phyloP scores from a whole-genome alignment of 2,113 vertebrate species.

The Cariama cristata region DNA sequence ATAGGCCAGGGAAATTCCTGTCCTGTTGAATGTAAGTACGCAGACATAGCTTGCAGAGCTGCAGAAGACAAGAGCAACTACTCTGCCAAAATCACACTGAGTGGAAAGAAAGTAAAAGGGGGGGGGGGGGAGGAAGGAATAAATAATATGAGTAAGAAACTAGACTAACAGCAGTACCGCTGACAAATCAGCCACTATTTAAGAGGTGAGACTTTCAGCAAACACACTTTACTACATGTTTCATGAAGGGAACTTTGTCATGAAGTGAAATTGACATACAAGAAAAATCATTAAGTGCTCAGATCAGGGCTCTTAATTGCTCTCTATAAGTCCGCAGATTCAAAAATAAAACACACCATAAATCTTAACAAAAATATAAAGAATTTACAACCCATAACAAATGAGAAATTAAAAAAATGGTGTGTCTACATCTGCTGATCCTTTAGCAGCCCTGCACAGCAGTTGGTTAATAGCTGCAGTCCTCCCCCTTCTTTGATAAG shows the following conservation, averaged over 20 bases:
- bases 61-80: background rate
- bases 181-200: slow-evolving; percentile 4
- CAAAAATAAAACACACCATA: slow-evolving; percentile 46
- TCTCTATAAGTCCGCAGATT: slow-evolving; percentile 5
- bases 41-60: background rate
- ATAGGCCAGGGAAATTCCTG: slow-evolving; percentile 34
- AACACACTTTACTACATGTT: background rate
- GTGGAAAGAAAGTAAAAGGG: background rate
- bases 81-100: background rate
- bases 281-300: slow-evolving; percentile 48
- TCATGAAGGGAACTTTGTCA: slow-evolving; percentile 24
- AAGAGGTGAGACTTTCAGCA: slow-evolving; percentile 12
- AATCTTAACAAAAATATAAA: slow-evolving; percentile 45
- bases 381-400: background rate
- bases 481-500: background rate
- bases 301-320: background rate
- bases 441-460: background rate
- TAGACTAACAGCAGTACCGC: background rate
- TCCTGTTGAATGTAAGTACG: background rate
- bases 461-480: background rate
- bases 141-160: background rate
- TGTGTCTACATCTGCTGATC: background rate
- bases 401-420: background rate
- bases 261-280: background rate
- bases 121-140: too few species aligned